Conservation (phyloP, 2,888 invertebrate genomes). For the Epistrophella euchroma region DNA sequence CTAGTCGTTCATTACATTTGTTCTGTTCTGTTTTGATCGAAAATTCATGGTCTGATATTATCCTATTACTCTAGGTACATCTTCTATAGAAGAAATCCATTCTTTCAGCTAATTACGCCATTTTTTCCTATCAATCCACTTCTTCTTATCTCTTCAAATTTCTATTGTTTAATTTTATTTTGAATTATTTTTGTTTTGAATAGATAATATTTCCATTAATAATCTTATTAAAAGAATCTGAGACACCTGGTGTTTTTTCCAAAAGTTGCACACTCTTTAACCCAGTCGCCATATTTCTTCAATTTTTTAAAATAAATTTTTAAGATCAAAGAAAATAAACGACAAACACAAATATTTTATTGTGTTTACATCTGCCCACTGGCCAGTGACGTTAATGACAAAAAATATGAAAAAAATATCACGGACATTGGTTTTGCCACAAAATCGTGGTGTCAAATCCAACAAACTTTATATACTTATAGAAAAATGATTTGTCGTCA, state of each 20-base stretch:
- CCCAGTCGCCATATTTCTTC: not conserved
- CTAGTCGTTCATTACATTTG: no score
- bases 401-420: not conserved
- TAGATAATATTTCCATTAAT: not conserved
- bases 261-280: not conserved
- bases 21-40: no score
- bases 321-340: not conserved
- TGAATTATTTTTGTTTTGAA: no score
- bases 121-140: no score
- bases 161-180: not conserved
- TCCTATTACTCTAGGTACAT: no score
- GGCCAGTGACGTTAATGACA: not conserved
- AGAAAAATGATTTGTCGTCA: constrained; percentile 52
- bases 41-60: no score
- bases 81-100: no score
- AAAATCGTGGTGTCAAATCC: constrained; percentile 26
- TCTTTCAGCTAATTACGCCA: no score
- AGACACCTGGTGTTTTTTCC: constrained; percentile 3
- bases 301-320: not conserved
- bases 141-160: no score
- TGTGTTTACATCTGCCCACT: constrained; percentile 4
- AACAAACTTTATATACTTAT: constrained; percentile 30
- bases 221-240: not conserved
- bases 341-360: constrained; percentile 1
- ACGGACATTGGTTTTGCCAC: constrained; percentile 34